These are phyloP conservation scores for Philereme vetulata DNA, from an alignment of 2,888 invertebrate species.

Conservation along the genomic window DNA sequence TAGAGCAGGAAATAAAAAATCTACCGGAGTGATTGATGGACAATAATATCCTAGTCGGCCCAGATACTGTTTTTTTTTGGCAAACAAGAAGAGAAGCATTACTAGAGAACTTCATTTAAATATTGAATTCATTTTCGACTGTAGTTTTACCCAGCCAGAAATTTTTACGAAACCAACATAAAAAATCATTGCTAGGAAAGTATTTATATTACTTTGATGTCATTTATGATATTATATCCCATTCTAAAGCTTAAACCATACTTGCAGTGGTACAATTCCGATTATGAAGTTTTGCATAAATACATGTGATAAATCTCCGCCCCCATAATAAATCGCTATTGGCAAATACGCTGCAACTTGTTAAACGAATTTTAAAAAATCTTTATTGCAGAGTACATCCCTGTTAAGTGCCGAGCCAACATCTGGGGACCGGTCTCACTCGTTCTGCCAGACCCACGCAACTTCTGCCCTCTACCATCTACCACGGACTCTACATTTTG, in stretches of 20 bases:
- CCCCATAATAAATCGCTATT: constrained; percentile 15
- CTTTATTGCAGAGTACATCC: constrained; percentile 55
- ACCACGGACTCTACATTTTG: constrained; percentile 37
- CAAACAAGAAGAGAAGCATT: too few relatives aligned
- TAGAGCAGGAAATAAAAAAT: constrained; percentile 15
- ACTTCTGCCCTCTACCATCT: constrained; percentile 56
- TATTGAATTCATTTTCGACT: too few relatives aligned
- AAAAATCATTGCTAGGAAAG: too few relatives aligned
- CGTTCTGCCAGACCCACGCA: constrained; percentile 76
- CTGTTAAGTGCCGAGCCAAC: constrained; percentile 61
- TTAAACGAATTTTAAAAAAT: constrained; percentile 25
- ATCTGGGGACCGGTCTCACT: constrained; percentile 81
- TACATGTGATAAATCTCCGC: constrained; percentile 16
- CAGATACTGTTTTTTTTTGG: too few relatives aligned
- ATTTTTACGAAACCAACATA: too few relatives aligned
- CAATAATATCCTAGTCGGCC: too few relatives aligned
- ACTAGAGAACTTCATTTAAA: too few relatives aligned
- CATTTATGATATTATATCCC: too few relatives aligned
- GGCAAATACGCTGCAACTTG: constrained; percentile 16
- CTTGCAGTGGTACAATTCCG: too few relatives aligned
- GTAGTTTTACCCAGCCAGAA: too few relatives aligned
- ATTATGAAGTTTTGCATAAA: constrained; percentile 13
- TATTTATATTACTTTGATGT: too few relatives aligned
- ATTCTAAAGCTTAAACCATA: too few relatives aligned
- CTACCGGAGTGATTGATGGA: constrained; percentile 4